Percentiles rank a stretch among this genome's conserved stretches.
Conservation (phyloP, 2,113 vertebrate genomes). For the Datnioides undecimradiatus region DNA sequence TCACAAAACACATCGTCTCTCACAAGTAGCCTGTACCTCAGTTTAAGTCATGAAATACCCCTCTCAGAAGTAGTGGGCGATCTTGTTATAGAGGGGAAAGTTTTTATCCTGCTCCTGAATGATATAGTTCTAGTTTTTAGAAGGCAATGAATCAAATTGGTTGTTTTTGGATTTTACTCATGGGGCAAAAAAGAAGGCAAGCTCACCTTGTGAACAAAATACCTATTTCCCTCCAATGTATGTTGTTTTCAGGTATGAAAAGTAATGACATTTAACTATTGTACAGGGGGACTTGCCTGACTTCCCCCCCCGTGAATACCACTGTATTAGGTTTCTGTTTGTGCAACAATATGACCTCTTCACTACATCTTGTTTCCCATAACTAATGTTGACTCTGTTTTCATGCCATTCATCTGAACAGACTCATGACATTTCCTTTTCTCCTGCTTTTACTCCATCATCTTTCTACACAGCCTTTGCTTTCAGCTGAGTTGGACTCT, state of each 20-base stretch:
- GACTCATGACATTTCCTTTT: not conserved
- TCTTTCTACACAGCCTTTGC: not conserved
- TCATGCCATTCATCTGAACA: too few species aligned
- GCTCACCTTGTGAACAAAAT: not conserved
- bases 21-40: not conserved
- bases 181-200: not conserved
- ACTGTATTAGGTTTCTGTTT: slow-evolving; percentile 19
- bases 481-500: slow-evolving; percentile 26
- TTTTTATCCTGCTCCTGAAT: too few species aligned
- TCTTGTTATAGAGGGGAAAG: too few species aligned
- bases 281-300: not conserved
- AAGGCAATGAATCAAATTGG: too few species aligned
- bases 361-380: not conserved
- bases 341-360: slow-evolving; percentile 3
- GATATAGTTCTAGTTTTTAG: too few species aligned
- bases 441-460: slow-evolving; percentile 3
- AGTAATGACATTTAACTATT: not conserved
- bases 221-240: not conserved
- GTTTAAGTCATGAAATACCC: slow-evolving; percentile 28
- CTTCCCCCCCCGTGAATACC: not conserved
- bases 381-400: too few species aligned
- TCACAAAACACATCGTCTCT: slow-evolving; percentile 10
- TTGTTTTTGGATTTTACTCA: not conserved
- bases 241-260: not conserved
- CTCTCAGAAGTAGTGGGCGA: too few species aligned